A percentile compares a stretch with the other conserved stretches of the same genome.
phyloP scores from a whole-genome alignment of 2,888 invertebrate species.

The Drosophila affinis region DNA sequence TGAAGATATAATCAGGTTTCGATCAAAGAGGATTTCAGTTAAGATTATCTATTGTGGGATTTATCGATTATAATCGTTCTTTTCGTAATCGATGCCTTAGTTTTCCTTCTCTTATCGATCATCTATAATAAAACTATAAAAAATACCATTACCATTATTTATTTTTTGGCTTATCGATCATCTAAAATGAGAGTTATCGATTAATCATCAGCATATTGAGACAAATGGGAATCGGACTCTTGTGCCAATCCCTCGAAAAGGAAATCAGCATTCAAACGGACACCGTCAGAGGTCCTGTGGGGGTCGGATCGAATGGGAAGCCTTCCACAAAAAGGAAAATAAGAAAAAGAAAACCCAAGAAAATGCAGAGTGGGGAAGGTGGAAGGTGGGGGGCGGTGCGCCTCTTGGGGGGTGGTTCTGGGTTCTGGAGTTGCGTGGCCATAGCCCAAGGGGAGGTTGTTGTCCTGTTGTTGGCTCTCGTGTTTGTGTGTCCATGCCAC shows the following conservation, averaged over 20 bases:
- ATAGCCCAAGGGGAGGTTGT: constrained; percentile 35
- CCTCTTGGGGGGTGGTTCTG: neutral
- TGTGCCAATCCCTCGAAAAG: neutral
- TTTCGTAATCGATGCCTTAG: too few relatives aligned
- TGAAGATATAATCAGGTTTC: neutral
- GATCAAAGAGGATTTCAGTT: neutral
- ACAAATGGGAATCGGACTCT: neutral
- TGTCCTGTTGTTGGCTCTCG: constrained; percentile 45
- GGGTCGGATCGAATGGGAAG: constrained; percentile 29
- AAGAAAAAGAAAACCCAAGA: neutral
- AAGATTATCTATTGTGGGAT: neutral
- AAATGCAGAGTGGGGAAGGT: neutral
- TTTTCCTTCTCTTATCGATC: too few relatives aligned
- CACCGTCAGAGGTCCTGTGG: neutral
- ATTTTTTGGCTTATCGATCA: neutral
- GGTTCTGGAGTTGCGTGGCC: constrained; percentile 13
- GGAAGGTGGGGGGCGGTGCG: neutral
- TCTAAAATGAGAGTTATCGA: neutral
- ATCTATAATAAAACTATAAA: too few relatives aligned
- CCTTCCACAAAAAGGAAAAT: constrained; percentile 24
- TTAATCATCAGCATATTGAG: neutral
- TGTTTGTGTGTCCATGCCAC: constrained; percentile 52
- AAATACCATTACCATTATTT: too few relatives aligned
- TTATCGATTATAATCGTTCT: neutral
- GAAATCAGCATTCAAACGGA: neutral